Conservation (phyloP, 2,113 vertebrate genomes). For the Pampusana beccarii region DNA sequence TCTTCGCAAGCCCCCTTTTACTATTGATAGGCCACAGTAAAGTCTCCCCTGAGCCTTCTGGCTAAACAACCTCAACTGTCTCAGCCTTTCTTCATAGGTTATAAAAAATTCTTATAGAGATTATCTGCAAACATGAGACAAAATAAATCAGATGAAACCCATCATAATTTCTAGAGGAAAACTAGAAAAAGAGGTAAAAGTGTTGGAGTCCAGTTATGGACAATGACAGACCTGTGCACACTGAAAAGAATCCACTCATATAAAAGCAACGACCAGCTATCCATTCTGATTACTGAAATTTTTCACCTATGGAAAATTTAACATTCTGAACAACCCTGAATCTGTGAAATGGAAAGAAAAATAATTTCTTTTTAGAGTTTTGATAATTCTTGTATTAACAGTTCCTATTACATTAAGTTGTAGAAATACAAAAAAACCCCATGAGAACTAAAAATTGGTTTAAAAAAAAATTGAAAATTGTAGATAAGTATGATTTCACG, state of each 20-base stretch:
- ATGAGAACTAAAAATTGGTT: not conserved
- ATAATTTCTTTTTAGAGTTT: not conserved
- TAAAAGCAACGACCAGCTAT: rapidly evolving
- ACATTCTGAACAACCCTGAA: not conserved
- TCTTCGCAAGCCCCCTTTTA: not conserved
- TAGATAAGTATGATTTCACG: not conserved
- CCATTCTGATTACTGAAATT: not conserved
- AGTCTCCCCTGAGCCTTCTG: not conserved
- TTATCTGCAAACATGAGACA: not conserved
- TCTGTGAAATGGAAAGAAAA: not conserved
- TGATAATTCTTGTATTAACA: not conserved
- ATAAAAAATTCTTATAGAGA: not conserved
- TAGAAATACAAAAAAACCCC: not conserved
- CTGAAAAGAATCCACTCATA: not conserved
- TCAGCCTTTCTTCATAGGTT: not conserved
- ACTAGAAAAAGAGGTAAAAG: not conserved
- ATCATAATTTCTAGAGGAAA: not conserved
- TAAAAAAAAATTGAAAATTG: not conserved
- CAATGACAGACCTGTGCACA: not conserved
- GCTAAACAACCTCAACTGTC: not conserved
- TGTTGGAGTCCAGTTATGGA: not conserved
- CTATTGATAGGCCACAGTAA: too few species aligned
- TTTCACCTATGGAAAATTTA: not conserved
- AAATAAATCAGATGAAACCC: not conserved
- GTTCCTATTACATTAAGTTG: not conserved